Conservation (phyloP, 2,888 invertebrate genomes). For the Diadegma fenestrale region DNA sequence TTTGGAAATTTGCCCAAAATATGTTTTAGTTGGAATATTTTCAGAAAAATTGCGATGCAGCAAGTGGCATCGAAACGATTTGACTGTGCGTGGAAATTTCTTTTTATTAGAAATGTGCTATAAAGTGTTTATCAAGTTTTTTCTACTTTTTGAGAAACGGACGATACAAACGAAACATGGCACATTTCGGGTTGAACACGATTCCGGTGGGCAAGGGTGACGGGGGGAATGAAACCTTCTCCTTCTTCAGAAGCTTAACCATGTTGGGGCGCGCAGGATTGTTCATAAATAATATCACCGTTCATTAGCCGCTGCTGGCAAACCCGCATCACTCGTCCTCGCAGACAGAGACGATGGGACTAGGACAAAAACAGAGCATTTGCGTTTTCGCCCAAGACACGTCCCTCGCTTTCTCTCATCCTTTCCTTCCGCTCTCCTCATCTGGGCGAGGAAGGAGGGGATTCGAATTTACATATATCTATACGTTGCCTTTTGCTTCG, state of each 20-base stretch:
- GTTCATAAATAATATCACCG: conserved; percentile 70
- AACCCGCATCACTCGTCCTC: conserved; percentile 59
- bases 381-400: conserved; percentile 43
- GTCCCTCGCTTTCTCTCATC: conserved; percentile 4
- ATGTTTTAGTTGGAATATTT: background rate
- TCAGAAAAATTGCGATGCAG: background rate
- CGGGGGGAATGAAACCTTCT: background rate
- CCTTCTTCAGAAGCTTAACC: conserved; percentile 39
- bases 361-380: conserved; percentile 55
- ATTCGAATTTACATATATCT: background rate
- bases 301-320: conserved; percentile 61
- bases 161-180: conserved; percentile 33
- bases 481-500: background rate
- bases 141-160: background rate
- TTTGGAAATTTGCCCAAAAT: background rate
- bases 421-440: conserved; percentile 14
- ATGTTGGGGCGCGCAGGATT: conserved; percentile 42
- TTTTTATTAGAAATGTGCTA: background rate
- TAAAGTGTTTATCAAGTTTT: background rate
- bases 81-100: background rate
- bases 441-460: background rate
- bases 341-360: conserved; percentile 49
- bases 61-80: background rate
- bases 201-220: background rate
- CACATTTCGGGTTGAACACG: conserved; percentile 8